Percentiles rank a stretch among this genome's conserved stretches.
phyloP scores from a whole-genome alignment of 2,888 invertebrate genomes.

The Sarcophaga variegata region DNA sequence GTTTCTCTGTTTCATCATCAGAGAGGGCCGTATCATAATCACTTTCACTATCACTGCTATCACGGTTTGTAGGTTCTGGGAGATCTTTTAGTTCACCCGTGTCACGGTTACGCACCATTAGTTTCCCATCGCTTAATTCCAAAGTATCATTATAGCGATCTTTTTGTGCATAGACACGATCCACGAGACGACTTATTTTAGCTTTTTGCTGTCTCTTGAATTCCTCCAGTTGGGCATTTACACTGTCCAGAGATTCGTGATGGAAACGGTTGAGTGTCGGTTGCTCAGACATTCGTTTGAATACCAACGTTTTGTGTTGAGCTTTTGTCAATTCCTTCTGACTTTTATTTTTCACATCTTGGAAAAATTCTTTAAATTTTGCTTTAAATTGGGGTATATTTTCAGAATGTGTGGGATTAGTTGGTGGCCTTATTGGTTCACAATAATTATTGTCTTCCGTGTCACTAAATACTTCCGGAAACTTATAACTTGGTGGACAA shows the following conservation, averaged over 20 bases:
- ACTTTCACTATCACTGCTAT: conserved; percentile 68
- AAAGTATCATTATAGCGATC: conserved; percentile 76
- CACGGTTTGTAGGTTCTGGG: conserved; percentile 59
- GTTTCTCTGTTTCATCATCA: conserved; percentile 62
- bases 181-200: conserved; percentile 71
- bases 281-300: conserved; percentile 71
- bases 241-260: conserved; percentile 69
- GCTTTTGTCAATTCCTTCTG: not conserved
- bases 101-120: conserved; percentile 76
- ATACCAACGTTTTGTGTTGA: conserved; percentile 70
- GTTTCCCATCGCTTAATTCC: conserved; percentile 76
- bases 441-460: not conserved
- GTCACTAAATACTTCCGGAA: conserved; percentile 67
- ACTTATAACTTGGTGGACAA: conserved; percentile 70
- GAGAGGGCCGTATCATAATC: conserved; percentile 70
- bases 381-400: conserved; percentile 68
- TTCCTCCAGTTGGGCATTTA: conserved; percentile 73
- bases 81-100: conserved; percentile 75
- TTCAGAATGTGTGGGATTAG: conserved; percentile 50
- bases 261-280: conserved; percentile 69
- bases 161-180: conserved; percentile 76
- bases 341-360: conserved; percentile 19
- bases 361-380: conserved; percentile 69
- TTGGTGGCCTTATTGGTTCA: not conserved
- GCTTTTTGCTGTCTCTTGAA: conserved; percentile 69